Conservation (phyloP, 2,113 vertebrate genomes). For the Etia nguti region DNA sequence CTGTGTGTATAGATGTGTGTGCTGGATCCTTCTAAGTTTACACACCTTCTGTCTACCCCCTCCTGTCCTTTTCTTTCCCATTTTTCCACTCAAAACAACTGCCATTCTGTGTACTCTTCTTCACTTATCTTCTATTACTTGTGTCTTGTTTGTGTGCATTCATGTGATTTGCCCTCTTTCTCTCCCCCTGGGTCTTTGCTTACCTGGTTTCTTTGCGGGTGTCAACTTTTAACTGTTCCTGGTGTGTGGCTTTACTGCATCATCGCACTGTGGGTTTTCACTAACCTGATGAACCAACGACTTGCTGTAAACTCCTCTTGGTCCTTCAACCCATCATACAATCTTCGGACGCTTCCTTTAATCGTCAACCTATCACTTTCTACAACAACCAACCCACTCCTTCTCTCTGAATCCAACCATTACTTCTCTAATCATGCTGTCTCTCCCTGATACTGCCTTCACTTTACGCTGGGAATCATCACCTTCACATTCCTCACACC, state of each 20-base stretch:
- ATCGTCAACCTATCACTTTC: background rate
- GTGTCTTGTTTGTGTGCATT: background rate
- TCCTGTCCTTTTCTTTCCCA: background rate
- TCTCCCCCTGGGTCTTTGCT: background rate
- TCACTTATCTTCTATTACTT: background rate
- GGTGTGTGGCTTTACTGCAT: background rate
- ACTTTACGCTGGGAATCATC: background rate
- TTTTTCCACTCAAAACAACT: background rate
- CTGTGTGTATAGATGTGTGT: background rate
- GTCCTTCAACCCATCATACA: background rate
- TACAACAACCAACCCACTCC: background rate
- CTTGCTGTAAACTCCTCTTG: background rate
- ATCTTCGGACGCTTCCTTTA: background rate
- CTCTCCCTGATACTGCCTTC: background rate
- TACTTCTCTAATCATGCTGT: background rate
- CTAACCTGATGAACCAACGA: constrained; percentile 11
- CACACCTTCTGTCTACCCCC: constrained; percentile 22
- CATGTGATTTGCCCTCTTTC: constrained; percentile 51
- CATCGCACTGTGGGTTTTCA: background rate
- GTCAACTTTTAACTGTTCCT: constrained; percentile 14
- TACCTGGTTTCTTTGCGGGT: background rate
- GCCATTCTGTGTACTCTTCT: background rate
- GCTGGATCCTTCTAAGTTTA: constrained; percentile 23
- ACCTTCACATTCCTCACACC: background rate
- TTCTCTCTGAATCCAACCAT: background rate